Evolutionary conservation across 1,140 invertebrate genomes (phyloP), one percentile per base, ranked within the genome.

Genomic region (Drosophila burlai): DNA sequence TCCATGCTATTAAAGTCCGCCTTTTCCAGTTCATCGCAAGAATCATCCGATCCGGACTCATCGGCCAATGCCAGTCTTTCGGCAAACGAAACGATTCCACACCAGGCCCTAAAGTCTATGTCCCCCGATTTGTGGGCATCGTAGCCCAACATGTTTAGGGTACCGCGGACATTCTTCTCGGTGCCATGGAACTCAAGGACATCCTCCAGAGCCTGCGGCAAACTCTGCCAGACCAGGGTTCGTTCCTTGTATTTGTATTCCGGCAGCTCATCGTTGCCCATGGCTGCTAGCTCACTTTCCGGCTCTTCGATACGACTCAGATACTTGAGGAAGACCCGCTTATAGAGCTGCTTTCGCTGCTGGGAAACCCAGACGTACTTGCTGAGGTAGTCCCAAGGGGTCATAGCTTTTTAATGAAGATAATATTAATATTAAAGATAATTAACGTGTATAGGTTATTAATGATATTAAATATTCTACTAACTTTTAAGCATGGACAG

Each of bases 271-370:
- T 85, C 84, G 34, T 38, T 81, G 18, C 71, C 73, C 40, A 84
- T 50, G 11, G 16, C 26, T 0, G 62, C 59, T 16, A 73, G 21
- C 16, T 91, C 82, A 29, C 62, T 62, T 29, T 90, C 89, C 7
- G 81, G 77, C 34, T 91, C 83, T 50, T 92, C 86, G 36, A 76
- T 76, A 10, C 82, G 63, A 18, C 64, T 87, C 0, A 92, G 24
- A 63, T 92, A 89, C 43, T 93, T 92, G 0, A 92, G 49, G 43
- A 93, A 93, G 0, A 93, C 83, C 0, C 83, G 73, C 26, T 92
- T 92, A 62, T 95, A 96, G 2, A 96, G 93, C 18, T 94, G 72
- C 58, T 95, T 95, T 26, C 95, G 93, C 38, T 94, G 93, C n/a
- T 94, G 93, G 5, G 94, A 94, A 2, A 96, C 92, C 68, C 89